A percentile compares a stretch with the other conserved stretches of the same genome.
These are phyloP conservation scores for Hippopotamyrus pictus DNA, from an alignment of 2,797 vertebrate genomes.

Conservation along the genomic window DNA sequence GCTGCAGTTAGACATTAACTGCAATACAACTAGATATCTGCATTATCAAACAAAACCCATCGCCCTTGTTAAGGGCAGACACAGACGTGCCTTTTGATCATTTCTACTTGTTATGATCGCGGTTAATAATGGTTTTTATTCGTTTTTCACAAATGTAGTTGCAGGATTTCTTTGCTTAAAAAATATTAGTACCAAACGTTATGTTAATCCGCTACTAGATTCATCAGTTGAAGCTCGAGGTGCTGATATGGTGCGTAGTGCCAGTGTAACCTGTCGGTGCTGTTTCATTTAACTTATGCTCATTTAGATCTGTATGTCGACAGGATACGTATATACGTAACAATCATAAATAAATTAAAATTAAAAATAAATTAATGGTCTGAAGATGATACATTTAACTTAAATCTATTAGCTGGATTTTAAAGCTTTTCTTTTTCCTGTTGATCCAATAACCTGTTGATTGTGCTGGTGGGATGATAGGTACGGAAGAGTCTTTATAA, in stretches of 20 bases:
- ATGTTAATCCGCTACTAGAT: neutral
- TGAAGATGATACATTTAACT: neutral
- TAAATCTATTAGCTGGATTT: neutral
- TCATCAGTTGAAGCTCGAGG: neutral
- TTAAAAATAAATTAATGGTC: neutral
- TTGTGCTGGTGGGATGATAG: neutral
- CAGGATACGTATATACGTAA: neutral
- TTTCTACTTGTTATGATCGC: neutral
- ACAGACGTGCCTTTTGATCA: neutral
- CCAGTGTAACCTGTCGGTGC: neutral
- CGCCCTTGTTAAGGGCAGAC: neutral
- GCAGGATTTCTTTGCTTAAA: neutral
- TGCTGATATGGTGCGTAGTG: neutral
- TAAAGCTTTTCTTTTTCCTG: neutral
- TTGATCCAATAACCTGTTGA: neutral
- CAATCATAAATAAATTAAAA: neutral
- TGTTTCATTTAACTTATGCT: too few species aligned
- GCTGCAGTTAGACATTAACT: neutral
- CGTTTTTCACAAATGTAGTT: neutral
- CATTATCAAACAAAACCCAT: neutral
- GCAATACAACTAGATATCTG: neutral
- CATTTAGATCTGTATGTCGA: neutral
- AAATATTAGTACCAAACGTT: neutral
- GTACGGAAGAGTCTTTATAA: neutral
- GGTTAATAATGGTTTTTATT: neutral